Base-by-base conservation (phyloP, 2,797 vertebrate genomes). In the Gallinago solitaria region DNA sequence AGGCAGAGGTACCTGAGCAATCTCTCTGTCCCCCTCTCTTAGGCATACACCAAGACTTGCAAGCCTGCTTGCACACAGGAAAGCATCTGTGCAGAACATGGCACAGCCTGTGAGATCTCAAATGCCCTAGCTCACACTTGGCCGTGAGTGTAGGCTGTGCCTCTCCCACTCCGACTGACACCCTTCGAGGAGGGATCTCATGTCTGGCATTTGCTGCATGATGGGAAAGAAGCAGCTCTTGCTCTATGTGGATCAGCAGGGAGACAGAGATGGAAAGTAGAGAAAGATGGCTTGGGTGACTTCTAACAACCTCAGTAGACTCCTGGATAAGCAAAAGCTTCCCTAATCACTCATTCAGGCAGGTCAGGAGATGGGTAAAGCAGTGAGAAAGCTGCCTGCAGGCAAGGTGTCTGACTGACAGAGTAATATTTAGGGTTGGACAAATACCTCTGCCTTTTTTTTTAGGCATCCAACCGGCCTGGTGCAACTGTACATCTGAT, bases 61-160 rank as follows among this genome's bases (percentile, higher is more conserved):
- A 45, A 19, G 12, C 24, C 28, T 35, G 30, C 21, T 47, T 28
- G 37, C 47, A 41, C 16, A 16, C 16, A 33, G 41, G 18, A 1
- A 3, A 50, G 47, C 35, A 16, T 16, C 3, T 16, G 24, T 15
- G 25, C 37, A 41, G 68, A 61, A 20, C 60, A 23, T 0, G 0
- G n/a, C 20, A 12, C 50, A 6, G 30, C 43, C 74, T 33, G 14
- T 12, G 17, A 5, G 32, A 12, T 39, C 35, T 43, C 45, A 60
- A 37, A 14, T 6, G 8, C 35, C 20, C 27, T 20, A 4, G 10
- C 17, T 47, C 57, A 64, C 73, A 11, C 19, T 24, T 25, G 28
- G 41, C 33, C 4, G 0, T 11, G 7, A 3, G 25, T 0, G 17
- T 7, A 51, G 28, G 18, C 19, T 9, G 15, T 1, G 5, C 14